Base-by-base conservation (phyloP, 2,113 vertebrate genomes). In the Psettodes erumei region DNA sequence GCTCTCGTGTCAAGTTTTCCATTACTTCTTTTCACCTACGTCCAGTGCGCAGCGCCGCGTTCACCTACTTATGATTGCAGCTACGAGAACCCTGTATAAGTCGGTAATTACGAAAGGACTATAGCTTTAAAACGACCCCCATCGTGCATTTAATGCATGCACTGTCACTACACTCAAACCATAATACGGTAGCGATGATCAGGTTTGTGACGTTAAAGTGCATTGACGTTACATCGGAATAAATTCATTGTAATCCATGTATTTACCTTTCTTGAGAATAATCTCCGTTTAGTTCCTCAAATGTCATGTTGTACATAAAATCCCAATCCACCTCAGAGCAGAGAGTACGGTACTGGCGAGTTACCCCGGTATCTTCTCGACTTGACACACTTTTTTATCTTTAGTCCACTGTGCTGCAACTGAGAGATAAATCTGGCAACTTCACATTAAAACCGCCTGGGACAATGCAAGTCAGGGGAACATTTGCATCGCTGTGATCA, bases 301-400 rank as follows among this genome's bases (percentile, higher is more conserved):
- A 93, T 79, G 92, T 93, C 92, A 93, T 93, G 61, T 83, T 92
- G 89, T 81, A 85, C 90, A 88, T 92, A 83, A 72, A 93, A 81
- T 86, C 86, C 83, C 81, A 88, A 71, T 82, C 83, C 82, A 51
- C 64, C 11, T 60, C 27, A 50, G 74, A 60, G 55, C 27, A 62
- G 58, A 72, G 4, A 30, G 43, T 11, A 40, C 3, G 4, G 15
- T 47, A 25, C 30, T 30, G 27, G 27, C 21, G 32, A 59, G 38
- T 50, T 56, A 53, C 69, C 67, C 69, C 27, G 42, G 63, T 63
- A 21, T 65, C 40, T 85, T 81, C 71, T 80, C 27, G 68, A 80
- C 42, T 33, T 2, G 2, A 76, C 77, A 27, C 61, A 13, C 42
- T 51, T 27, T 15, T 0, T 50, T 25, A 53, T 75, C 66, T 66